Percentiles rank a stretch among this genome's conserved stretches.
phyloP scores from a whole-genome alignment of 1,140 invertebrate species.

The Argopecten irradians region DNA sequence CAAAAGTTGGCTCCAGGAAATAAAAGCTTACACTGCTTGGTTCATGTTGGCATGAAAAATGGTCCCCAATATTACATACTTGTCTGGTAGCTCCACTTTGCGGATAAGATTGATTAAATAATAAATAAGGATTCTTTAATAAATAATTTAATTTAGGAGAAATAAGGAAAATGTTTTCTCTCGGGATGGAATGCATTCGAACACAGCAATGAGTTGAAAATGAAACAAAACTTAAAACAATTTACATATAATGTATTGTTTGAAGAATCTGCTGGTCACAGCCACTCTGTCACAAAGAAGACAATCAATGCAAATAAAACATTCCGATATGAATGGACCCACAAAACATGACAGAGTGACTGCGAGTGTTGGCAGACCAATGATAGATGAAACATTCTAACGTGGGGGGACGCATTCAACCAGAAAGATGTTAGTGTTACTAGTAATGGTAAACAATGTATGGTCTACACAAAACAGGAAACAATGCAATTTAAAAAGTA shows the following conservation, averaged over 20 bases:
- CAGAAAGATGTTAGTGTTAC: constrained; percentile 30
- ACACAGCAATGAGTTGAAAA: constrained; percentile 47
- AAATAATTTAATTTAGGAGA: background rate
- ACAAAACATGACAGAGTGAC: constrained; percentile 49
- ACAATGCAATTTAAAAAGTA: constrained; percentile 22
- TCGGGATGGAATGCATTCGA: constrained; percentile 54
- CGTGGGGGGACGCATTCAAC: constrained; percentile 31
- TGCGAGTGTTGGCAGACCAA: constrained; percentile 4
- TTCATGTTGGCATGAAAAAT: constrained; percentile 46
- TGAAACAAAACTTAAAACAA: constrained; percentile 33
- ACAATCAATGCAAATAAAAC: constrained; percentile 54
- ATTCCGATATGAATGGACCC: constrained; percentile 56
- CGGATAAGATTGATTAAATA: constrained; percentile 34
- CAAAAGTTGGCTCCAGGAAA: background rate
- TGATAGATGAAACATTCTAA: constrained; percentile 10
- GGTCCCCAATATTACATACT: constrained; percentile 49
- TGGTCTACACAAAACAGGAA: constrained; percentile 24
- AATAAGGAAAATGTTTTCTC: constrained; percentile 27
- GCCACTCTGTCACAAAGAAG: constrained; percentile 40
- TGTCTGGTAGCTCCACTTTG: constrained; percentile 52
- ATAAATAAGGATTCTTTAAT: constrained; percentile 30
- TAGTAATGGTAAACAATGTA: constrained; percentile 19
- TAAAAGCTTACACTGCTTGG: constrained; percentile 35
- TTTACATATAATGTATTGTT: constrained; percentile 37
- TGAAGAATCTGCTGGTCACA: constrained; percentile 24